Evolutionary conservation across 2,113 vertebrate genomes (phyloP).

Genomic region (Scophthalmus maximus): DNA sequence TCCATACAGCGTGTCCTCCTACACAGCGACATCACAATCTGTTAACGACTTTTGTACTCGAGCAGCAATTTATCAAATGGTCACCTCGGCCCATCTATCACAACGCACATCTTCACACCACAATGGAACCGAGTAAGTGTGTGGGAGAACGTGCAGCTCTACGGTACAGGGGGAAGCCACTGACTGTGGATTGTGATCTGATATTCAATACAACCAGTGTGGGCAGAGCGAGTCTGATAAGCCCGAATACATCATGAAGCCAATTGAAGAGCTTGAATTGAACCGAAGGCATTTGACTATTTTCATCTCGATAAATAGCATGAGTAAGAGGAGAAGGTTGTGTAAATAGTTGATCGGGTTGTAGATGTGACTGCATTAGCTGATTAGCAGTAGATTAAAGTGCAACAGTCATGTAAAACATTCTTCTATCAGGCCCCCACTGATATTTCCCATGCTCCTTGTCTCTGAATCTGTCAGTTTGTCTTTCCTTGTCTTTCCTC

Average conservation of each 20-base stretch:
- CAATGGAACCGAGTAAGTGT: constrained; percentile 30
- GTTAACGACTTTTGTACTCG: constrained; percentile 51
- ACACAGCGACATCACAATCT: constrained; percentile 43
- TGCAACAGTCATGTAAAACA: constrained; percentile 52
- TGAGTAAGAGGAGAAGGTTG: constrained; percentile 43
- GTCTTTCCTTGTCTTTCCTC: constrained; percentile 41
- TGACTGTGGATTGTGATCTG: constrained; percentile 56
- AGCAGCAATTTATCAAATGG: constrained; percentile 54
- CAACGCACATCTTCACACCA: constrained; percentile 36
- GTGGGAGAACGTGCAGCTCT: constrained; percentile 50
- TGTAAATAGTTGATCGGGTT: constrained; percentile 69
- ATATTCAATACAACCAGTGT: constrained; percentile 50
- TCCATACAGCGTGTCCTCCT: constrained; percentile 50
- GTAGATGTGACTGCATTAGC: constrained; percentile 49
- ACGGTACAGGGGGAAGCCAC: constrained; percentile 31
- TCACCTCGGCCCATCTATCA: constrained; percentile 35
- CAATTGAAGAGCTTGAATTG: constrained; percentile 47
- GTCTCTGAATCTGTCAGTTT: constrained; percentile 49
- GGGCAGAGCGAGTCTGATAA: constrained; percentile 61
- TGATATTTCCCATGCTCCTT: constrained; percentile 43
- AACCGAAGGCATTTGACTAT: constrained; percentile 39
- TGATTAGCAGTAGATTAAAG: constrained; percentile 55
- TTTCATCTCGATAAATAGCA: constrained; percentile 38
- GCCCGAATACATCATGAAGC: constrained; percentile 35
- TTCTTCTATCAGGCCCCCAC: constrained; percentile 11